phyloP scores from a whole-genome alignment of 2,888 invertebrate species.

The Macaria notata region DNA sequence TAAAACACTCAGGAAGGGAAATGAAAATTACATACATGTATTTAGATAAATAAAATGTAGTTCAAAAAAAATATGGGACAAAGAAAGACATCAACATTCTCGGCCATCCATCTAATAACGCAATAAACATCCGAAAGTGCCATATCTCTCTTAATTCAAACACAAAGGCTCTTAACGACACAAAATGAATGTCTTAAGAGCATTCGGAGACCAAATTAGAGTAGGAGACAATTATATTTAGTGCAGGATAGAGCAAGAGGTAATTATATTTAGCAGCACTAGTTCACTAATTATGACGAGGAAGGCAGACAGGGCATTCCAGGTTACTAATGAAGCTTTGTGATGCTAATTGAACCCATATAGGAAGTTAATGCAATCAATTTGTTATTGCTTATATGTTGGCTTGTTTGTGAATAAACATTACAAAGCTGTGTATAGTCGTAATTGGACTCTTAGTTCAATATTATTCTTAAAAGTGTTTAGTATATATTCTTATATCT shows the following conservation, averaged over 20 bases:
- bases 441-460: too few relatives aligned
- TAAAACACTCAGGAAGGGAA: too few relatives aligned
- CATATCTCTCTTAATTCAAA: constrained; percentile 63
- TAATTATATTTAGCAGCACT: constrained; percentile 3
- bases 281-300: constrained; percentile 57
- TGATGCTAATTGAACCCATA: constrained; percentile 9
- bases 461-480: too few relatives aligned
- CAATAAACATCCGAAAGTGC: constrained; percentile 47
- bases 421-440: too few relatives aligned
- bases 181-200: constrained; percentile 7
- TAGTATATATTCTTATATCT: too few relatives aligned
- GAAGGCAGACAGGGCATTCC: constrained; percentile 36
- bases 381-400: neutral
- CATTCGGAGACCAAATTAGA: constrained; percentile 9
- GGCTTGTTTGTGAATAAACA: too few relatives aligned
- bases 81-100: too few relatives aligned
- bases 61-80: too few relatives aligned
- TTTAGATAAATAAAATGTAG: too few relatives aligned
- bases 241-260: neutral
- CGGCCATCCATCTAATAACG: constrained; percentile 1
- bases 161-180: constrained; percentile 51
- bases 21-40: too few relatives aligned
- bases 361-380: neutral
- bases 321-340: constrained; percentile 20
- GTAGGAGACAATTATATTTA: neutral